These are phyloP conservation scores for Dolichotis patagonum DNA, from an alignment of 2,113 vertebrate genomes.

Conservation along the genomic window DNA sequence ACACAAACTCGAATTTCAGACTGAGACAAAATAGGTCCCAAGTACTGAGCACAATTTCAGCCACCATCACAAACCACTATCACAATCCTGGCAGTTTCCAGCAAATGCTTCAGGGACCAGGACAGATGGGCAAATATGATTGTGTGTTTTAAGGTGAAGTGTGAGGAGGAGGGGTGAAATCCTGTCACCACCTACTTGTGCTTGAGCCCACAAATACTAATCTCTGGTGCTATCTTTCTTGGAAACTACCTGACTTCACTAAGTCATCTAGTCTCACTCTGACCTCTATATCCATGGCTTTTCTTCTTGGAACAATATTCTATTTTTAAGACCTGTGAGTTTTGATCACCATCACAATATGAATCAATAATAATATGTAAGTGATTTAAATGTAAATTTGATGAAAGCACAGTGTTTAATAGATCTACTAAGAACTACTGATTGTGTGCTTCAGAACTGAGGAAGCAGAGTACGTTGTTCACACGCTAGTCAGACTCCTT, in stretches of 20 bases:
- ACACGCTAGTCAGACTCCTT: not conserved
- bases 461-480: not conserved
- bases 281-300: not conserved
- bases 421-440: not conserved
- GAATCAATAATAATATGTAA: not conserved
- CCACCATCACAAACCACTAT: not conserved
- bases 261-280: not conserved
- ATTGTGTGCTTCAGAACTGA: not conserved
- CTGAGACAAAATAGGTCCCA: not conserved
- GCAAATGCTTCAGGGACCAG: not conserved
- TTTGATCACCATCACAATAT: not conserved
- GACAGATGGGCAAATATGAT: not conserved
- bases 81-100: not conserved
- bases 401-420: not conserved
- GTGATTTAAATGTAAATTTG: not conserved
- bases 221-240: not conserved
- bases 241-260: not conserved
- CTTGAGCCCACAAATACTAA: not conserved
- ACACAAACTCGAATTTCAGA: not conserved
- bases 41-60: not conserved
- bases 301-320: not conserved
- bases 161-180: not conserved
- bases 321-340: constrained; percentile 16
- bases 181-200: not conserved
- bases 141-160: not conserved